phyloP scores from a whole-genome alignment of 2,113 vertebrate species.

The Rhineura floridana region DNA sequence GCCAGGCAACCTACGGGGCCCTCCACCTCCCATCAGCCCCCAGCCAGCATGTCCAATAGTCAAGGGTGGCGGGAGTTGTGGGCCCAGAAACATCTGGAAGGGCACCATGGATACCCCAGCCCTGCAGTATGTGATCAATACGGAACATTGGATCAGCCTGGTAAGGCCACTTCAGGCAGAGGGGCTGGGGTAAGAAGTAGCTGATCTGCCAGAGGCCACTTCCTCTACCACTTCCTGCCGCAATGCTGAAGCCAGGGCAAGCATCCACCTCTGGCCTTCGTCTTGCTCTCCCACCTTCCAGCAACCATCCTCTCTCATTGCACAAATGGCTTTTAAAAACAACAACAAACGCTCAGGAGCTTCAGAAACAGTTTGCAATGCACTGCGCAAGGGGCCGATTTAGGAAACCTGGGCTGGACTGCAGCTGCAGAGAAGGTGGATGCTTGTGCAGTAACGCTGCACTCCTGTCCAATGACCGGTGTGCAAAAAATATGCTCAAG shows the following conservation, averaged over 20 bases:
- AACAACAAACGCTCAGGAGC: not conserved
- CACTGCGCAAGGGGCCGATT: not conserved
- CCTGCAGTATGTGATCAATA: too few species aligned
- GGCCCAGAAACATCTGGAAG: not conserved
- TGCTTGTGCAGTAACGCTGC: not conserved
- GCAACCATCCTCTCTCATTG: not conserved
- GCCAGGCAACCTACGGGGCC: too few species aligned
- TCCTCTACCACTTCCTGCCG: not conserved
- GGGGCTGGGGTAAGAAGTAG: too few species aligned
- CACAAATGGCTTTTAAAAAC: not conserved
- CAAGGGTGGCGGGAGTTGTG: not conserved
- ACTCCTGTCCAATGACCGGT: not conserved
- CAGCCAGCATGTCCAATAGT: too few species aligned
- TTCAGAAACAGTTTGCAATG: not conserved
- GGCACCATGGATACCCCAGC: not conserved
- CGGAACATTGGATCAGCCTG: too few species aligned
- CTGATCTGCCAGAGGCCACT: not conserved
- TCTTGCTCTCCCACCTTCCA: not conserved
- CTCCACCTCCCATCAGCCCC: too few species aligned
- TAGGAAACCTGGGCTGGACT: not conserved
- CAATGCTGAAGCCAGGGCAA: not conserved
- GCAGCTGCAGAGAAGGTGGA: not conserved
- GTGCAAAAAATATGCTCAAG: not conserved
- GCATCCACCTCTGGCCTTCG: not conserved
- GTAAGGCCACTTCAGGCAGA: too few species aligned